A percentile compares a stretch with the other conserved stretches of the same genome.
Conservation (phyloP, 2,888 invertebrate genomes). For the Ommatoiulus sabulosus region DNA sequence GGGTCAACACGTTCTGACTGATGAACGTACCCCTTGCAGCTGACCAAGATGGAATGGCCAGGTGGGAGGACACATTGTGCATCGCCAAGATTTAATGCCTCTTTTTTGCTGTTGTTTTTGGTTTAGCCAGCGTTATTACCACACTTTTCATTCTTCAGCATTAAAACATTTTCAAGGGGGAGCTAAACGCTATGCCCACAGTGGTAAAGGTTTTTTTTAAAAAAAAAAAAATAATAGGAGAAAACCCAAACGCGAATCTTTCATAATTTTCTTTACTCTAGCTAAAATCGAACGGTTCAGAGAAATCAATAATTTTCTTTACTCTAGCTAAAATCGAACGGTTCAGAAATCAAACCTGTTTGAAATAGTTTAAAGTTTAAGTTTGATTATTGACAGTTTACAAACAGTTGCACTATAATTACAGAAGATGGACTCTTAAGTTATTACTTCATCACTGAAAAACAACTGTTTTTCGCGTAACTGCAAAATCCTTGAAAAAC, state of each 20-base stretch:
- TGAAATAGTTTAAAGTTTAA: too few species aligned
- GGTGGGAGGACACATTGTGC: conserved; percentile 34
- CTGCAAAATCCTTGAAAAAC: not conserved
- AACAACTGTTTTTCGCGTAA: not conserved
- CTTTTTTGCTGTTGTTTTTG: conserved; percentile 5
- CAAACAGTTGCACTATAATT: too few species aligned
- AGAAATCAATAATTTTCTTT: not conserved
- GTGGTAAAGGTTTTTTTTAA: not conserved
- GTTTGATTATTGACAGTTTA: too few species aligned
- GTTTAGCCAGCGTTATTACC: conserved; percentile 18
- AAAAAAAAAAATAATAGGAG: not conserved
- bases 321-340: not conserved
- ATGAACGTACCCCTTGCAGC: conserved; percentile 47
- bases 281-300: too few species aligned
- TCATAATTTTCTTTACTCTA: not conserved
- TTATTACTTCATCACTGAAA: too few species aligned
- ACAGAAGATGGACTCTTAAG: too few species aligned
- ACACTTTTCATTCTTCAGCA: conserved; percentile 21
- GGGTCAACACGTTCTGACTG: conserved; percentile 47
- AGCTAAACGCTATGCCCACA: not conserved
- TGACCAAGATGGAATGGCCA: conserved; percentile 41
- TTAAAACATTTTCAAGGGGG: conserved; percentile 14
- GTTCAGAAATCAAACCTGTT: too few species aligned
- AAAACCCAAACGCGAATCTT: not conserved
- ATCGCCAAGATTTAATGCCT: not conserved